A percentile compares a stretch with the other conserved stretches of the same genome.
phyloP scores from a whole-genome alignment of 2,113 vertebrate genomes.

The Arizona elegans region DNA sequence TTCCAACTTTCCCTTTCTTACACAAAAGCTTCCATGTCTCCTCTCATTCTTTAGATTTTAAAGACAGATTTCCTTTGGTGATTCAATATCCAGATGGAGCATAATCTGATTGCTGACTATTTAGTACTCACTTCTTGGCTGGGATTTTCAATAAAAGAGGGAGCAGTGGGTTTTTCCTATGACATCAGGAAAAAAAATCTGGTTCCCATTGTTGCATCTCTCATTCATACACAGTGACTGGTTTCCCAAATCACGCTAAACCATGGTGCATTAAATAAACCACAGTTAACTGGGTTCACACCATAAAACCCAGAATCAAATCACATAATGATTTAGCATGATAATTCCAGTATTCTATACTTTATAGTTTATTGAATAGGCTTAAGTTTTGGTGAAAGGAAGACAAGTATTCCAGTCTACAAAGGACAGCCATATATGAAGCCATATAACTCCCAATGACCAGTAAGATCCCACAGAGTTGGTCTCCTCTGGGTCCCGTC shows the following conservation, averaged over 20 bases:
- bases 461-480: too few species aligned
- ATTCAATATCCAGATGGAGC: neutral
- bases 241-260: neutral
- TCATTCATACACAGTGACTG: neutral
- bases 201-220: neutral
- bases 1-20: neutral
- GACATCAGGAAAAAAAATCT: neutral
- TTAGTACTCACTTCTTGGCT: neutral
- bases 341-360: neutral
- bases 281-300: neutral
- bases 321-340: neutral
- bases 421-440: neutral
- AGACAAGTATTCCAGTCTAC: neutral
- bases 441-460: too few species aligned
- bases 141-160: neutral
- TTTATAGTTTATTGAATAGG: neutral
- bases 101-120: rapidly evolving
- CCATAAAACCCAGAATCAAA: neutral
- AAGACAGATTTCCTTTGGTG: neutral
- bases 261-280: neutral
- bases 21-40: neutral
- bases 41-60: neutral
- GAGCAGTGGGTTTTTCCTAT: neutral
- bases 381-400: neutral
- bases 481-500: too few species aligned